Base-by-base conservation (phyloP, 1,140 invertebrate species). In the Cepaea nemoralis region DNA sequence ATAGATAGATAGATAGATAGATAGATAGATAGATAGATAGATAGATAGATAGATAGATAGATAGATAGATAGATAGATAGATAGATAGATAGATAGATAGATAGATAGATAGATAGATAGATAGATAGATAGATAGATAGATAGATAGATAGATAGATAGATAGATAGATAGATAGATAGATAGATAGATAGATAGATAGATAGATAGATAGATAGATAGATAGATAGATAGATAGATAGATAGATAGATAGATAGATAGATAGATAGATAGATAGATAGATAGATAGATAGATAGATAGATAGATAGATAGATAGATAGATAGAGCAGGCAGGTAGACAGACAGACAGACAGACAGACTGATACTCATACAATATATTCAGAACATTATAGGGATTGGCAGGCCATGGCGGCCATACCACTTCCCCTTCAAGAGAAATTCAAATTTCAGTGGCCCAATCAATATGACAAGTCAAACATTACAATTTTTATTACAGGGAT, bases 221-320 rank as follows among this genome's bases (percentile, higher is more conserved):
- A 55, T 55, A 55, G 50, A 55, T 55, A 55, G 50, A 55, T 55
- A 55, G 50, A 55, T 55, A 55, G 50, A 55, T 55, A 55, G 50
- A 55, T 55, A 55, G 50, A 55, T 55, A 55, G 50, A 55, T 55
- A 55, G 50, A 55, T 55, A 55, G 50, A 55, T 14, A 66, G 59
- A 66, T 66, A 66, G 59, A 66, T 66, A 66, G 59, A 66, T 66
- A 66, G 59, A 66, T 66, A 66, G 59, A 66, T 66, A 66, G 59
- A 66, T 66, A 27, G 59, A 66, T 66, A 12, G 59, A 66, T 66
- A 12, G 59, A 66, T 66, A 12, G 59, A 66, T 66, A 12, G 59
- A 66, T 66, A 12, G 59, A 66, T 66, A 12, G 59, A 66, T 66
- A 12, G 59, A 66, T 66, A 12, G 59, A 66, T 66, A 12, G 59